Base-by-base conservation (phyloP, 2,113 vertebrate species). In the Zosterops lateralis region DNA sequence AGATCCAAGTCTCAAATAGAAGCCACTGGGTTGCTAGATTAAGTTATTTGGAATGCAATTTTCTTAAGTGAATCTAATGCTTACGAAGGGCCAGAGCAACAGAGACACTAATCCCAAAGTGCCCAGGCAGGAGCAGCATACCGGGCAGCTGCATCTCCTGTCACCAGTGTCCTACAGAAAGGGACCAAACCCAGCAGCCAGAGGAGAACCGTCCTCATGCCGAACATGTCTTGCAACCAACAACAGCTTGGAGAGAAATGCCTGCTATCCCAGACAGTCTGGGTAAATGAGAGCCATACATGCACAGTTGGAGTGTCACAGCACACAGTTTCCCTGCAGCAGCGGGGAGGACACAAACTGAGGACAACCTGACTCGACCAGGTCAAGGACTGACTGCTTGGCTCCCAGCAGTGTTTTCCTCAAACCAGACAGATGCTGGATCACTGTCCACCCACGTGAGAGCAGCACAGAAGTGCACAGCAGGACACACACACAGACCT, bases 1-100 rank as follows among this genome's bases (percentile, higher is more conserved):
- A 96, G 88, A 93, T 85, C 58, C 93, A 89, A 75, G 93, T 68
- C 61, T 92, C 74, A 84, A 92, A 95, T 78, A 90, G 65, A 70
- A 93, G 74, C 66, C 67, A 40, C 58, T 83, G 74, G 54, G 58
- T 80, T 80, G 74, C 81, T 84, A 84, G 70, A 92, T 93, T 90
- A 95, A 92, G 72, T 92, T 89, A 92, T 92, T 90, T 77, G 32
- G 65, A 77, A 65, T 45, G 74, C 78, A 95, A 24, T 93, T 95
- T 93, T 92, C 70, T 78, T 67, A 89, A 94, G 74, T 83, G 93
- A 96, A 92, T 79, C 81, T 75, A 93, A 80, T 11, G 45, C 29
- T 92, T 73, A 54, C 0, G 12, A 78, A 87, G 89, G 73, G 53
- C 44, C 1, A 0, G 14, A 75, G 80, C 11, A 61, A 76, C 40